Evolutionary conservation across 1,140 invertebrate species (phyloP), one percentile per base, ranked within the genome.

Genomic region (Caerostris extrusa): DNA sequence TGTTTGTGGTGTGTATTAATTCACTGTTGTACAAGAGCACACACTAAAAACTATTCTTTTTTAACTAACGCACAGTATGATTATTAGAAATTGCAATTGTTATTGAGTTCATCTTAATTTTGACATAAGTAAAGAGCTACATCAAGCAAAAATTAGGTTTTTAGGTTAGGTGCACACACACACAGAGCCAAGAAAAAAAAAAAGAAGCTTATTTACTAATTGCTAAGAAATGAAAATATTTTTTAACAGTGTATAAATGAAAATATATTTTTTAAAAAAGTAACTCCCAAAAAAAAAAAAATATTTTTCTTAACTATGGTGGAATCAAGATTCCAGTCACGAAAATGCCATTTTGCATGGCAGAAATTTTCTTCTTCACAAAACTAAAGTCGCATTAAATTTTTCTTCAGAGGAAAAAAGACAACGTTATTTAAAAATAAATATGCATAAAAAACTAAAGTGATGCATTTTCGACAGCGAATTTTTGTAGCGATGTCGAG

Each of bases 271-370:
- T 5, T 7, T 34, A 19, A 71, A 34, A 34, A 50, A 8, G 34
- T 4, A 77, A 5, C 50, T 77, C 50, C 7, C 10, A 50, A 4
- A 50, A 77, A 50, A 77, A 50, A 77, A 50, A 77, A 77, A 4
- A 53, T 50, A 50, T 34, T 34, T 34, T 34, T 2, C 34, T 34
- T 34, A 34, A 6, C 12, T 5, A 67, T 14, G 17, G n/a, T 50
- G 14, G n/a, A n/a, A 83, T 83, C 53, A 83, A 55, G 56, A 83
- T 17, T 83, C 82, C 0, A 56, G 82, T 83, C 82, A 83, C 82
- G 82, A 10, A 83, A 1, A 5, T 83, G 82, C n/a, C 56, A 10
- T 83, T 55, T n/a, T 34, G 53, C 56, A n/a, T 83, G 55, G 12
- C 57, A 55, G 14, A 58, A 55, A 57, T 83, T 57, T 83, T 19